A percentile compares a stretch with the other conserved stretches of the same genome.
Conservation (phyloP, 2,888 invertebrate species). For the Coleophora deauratella region DNA sequence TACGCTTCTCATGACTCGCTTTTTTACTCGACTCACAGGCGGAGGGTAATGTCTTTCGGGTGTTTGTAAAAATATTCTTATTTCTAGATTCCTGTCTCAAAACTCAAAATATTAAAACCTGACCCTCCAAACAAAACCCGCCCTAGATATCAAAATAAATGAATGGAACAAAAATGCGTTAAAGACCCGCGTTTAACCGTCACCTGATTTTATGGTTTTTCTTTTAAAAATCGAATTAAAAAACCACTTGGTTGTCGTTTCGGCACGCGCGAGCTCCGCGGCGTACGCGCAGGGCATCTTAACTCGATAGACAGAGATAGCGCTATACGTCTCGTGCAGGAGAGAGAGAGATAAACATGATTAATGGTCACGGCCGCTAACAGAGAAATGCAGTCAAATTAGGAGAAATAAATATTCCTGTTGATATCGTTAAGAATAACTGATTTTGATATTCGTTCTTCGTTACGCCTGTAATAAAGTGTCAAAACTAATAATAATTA, state of each 20-base stretch:
- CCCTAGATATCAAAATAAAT: too few species aligned
- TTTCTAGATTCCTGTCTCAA: too few species aligned
- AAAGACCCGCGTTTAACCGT: conserved; percentile 6
- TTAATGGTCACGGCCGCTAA: conserved; percentile 51
- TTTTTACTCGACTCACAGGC: too few species aligned
- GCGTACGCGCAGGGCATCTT: conserved; percentile 52
- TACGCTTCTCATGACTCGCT: too few species aligned
- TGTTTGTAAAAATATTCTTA: too few species aligned
- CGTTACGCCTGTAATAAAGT: neutral
- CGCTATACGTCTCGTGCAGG: conserved; percentile 12
- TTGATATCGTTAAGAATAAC: conserved; percentile 34
- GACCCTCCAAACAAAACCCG: neutral
- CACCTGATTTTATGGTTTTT: conserved; percentile 57
- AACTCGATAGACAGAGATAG: conserved; percentile 37
- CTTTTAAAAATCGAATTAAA: conserved; percentile 46
- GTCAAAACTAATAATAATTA: too few species aligned
- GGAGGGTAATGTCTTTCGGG: too few species aligned
- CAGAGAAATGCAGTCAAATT: conserved; percentile 67
- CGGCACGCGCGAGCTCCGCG: conserved; percentile 56
- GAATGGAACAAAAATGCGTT: conserved; percentile 5
- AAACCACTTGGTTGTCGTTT: conserved; percentile 27
- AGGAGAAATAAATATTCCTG: conserved; percentile 59
- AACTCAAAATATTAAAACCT: too few species aligned
- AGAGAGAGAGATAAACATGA: conserved; percentile 38
- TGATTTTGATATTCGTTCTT: conserved; percentile 13